Evolutionary conservation across 2,113 vertebrate species (phyloP), one percentile per base, ranked within the genome.

Genomic region (Rousettus leschenaultii): DNA sequence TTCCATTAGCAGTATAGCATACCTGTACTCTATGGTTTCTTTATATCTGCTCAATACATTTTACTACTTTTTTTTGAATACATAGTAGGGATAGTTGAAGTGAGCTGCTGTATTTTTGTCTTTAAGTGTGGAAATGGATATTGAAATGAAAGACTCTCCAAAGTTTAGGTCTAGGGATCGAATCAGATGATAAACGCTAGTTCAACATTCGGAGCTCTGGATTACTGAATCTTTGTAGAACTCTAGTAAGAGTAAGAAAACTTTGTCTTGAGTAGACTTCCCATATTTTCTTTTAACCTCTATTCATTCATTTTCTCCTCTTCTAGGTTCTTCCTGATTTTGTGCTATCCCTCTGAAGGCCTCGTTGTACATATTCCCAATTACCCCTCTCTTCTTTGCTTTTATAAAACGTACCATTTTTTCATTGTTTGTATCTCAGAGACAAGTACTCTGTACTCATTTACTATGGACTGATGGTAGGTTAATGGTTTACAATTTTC

Each of bases 401-500:
- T 91, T 96, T 87, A 55, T 78, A 61, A 68, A 91, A 85, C 40
- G 68, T 86, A 48, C 3, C 12, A 43, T 86, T 38, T 96, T 94
- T 63, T 83, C 28, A 75, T 19, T 86, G 45, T 89, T 91, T 92
- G 21, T 82, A 30, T 95, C n/a, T 79, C 7, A 82, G 28, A 86
- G n/a, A 12, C 38, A 90, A 66, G 45, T 38, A 93, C 43, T 96
- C 11, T 77, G 2, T 93, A 74, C 35, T 85, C 38, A 93, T 16
- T 89, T 82, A 82, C 38, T 85, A 1, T 43, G 77, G 71, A 73
- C 24, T 94, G 38, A 79, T 88, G 7, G 28, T 95, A 95, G 43
- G 33, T 74, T 97, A 88, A 63, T 82, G 13, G 91, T 96, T 95
- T 85, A 93, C 2, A 68, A 19, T 91, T 95, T 8, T 93, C 59